Conservation (phyloP, 2,797 vertebrate genomes). For the Tragopan temminckii region DNA sequence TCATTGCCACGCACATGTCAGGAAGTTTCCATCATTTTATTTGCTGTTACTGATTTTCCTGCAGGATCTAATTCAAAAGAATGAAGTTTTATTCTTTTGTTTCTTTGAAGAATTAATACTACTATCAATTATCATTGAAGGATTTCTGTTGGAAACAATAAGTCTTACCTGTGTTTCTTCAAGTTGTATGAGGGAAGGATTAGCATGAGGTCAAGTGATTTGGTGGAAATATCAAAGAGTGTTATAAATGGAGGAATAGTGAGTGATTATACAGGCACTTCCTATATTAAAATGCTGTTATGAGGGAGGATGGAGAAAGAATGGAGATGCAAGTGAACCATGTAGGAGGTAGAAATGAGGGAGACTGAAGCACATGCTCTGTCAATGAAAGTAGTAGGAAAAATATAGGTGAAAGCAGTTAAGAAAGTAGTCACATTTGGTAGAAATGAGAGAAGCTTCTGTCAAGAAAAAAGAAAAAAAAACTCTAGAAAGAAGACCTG, state of each 20-base stretch:
- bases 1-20: neutral
- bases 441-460: neutral
- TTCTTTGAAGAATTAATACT: constrained; percentile 3
- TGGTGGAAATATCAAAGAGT: neutral
- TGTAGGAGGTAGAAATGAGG: constrained; percentile 14
- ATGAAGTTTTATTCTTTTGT: neutral
- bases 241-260: constrained; percentile 34
- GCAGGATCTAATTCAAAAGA: constrained; percentile 7
- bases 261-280: constrained; percentile 2
- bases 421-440: neutral
- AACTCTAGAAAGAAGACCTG: neutral
- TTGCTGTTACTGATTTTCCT: constrained; percentile 34
- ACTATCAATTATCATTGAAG: neutral
- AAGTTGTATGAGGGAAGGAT: neutral
- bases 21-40: neutral
- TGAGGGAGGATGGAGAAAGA: constrained; percentile 1
- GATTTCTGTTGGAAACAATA: neutral
- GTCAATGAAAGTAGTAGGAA: neutral
- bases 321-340: constrained; percentile 4
- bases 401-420: neutral
- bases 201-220: neutral
- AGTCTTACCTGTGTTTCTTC: constrained; percentile 22
- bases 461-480: neutral
- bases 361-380: neutral
- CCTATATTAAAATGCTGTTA: constrained; percentile 28